Evolutionary conservation across 2,797 vertebrate species (phyloP).

Genomic region (Atherinosoma microstoma): DNA sequence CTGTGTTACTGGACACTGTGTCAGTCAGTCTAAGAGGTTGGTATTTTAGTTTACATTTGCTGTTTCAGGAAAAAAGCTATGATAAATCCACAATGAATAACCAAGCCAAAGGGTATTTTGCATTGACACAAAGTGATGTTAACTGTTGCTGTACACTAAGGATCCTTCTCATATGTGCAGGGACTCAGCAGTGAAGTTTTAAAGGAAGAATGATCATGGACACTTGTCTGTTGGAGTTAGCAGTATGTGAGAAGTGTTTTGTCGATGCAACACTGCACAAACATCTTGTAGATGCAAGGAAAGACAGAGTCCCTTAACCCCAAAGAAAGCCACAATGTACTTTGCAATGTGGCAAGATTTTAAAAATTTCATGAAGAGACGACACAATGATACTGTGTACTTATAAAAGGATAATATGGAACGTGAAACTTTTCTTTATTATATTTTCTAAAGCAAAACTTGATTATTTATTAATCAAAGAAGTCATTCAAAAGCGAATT

Average conservation of each 20-base stretch:
- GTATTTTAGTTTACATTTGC: conserved; percentile 54
- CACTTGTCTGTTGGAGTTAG: conserved; percentile 62
- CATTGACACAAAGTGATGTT: conserved; percentile 35
- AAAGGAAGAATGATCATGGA: conserved; percentile 72
- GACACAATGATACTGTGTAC: conserved; percentile 24
- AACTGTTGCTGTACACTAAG: conserved; percentile 55
- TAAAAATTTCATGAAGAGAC: conserved; percentile 36
- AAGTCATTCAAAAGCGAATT: conserved; percentile 64
- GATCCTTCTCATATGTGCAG: conserved; percentile 54
- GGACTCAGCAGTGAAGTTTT: conserved; percentile 43
- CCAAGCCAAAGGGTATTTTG: conserved; percentile 40
- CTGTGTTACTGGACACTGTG: conserved; percentile 53
- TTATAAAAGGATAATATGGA: conserved; percentile 12
- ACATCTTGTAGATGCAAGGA: conserved; percentile 26
- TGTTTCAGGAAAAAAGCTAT: conserved; percentile 41
- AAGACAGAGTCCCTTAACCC: not conserved
- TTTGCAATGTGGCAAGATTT: conserved; percentile 23
- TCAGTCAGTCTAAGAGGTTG: conserved; percentile 45
- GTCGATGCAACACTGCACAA: conserved; percentile 36
- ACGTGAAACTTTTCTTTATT: conserved; percentile 23
- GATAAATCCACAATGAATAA: conserved; percentile 48
- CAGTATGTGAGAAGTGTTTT: conserved; percentile 53
- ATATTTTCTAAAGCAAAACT: conserved; percentile 40
- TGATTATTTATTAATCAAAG: conserved; percentile 75
- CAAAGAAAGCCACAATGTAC: conserved; percentile 8